These are phyloP conservation scores for Sardinella longiceps DNA, from an alignment of 2,797 vertebrate genomes.

Conservation along the genomic window DNA sequence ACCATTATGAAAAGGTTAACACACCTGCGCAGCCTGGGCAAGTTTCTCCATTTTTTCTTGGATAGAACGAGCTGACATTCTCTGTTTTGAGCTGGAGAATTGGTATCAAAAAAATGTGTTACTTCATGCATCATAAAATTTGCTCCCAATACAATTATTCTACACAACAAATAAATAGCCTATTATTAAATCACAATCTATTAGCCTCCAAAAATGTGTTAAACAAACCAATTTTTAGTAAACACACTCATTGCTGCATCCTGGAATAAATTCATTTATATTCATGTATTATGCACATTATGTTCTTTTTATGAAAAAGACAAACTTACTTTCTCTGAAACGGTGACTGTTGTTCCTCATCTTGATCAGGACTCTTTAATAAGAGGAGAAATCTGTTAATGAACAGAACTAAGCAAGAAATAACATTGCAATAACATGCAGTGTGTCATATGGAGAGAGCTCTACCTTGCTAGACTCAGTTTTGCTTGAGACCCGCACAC, in stretches of 20 bases:
- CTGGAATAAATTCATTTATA: neutral
- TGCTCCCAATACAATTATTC: neutral
- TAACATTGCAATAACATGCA: no score
- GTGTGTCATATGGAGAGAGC: neutral
- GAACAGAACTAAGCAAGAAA: neutral
- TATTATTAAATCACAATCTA: neutral
- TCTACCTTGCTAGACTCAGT: constrained; percentile 69
- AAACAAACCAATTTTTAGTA: neutral
- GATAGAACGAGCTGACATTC: constrained; percentile 81
- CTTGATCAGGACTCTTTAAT: constrained; percentile 34
- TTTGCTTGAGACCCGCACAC: constrained; percentile 69
- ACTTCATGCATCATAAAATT: neutral
- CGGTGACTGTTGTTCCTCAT: constrained; percentile 62
- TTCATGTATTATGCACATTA: neutral
- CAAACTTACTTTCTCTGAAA: constrained; percentile 76
- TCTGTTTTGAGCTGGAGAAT: constrained; percentile 77
- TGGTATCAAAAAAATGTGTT: constrained; percentile 8
- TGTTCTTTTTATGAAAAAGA: neutral
- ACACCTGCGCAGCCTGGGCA: constrained; percentile 86
- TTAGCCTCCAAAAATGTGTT: neutral
- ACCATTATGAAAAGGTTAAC: neutral
- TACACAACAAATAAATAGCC: neutral
- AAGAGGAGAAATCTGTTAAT: neutral
- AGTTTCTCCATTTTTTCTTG: constrained; percentile 90
- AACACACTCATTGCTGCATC: neutral